Conservation (phyloP, 2,113 vertebrate species). For the Lutjanus erythropterus region DNA sequence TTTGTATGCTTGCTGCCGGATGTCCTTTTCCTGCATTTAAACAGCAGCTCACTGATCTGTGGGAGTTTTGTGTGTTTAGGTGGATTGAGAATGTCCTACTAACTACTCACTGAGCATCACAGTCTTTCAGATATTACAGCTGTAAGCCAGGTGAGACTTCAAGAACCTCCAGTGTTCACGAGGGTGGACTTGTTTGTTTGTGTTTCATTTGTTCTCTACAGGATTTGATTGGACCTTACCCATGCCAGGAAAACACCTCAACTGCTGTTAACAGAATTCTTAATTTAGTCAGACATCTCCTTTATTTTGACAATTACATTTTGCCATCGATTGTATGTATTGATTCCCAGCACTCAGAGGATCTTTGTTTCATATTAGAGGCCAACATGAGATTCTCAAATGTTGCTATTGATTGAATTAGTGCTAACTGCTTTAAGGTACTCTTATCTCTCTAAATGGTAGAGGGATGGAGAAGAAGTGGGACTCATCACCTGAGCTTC, state of each 20-base stretch:
- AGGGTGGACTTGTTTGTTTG: neutral
- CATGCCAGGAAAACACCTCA: conserved; percentile 16
- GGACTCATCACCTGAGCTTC: neutral
- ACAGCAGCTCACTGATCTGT: neutral
- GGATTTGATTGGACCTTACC: neutral
- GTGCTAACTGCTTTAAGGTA: neutral
- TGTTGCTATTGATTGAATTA: conserved; percentile 18
- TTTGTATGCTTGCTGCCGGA: too few relatives aligned
- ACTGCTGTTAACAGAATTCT: neutral
- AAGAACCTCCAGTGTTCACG: neutral
- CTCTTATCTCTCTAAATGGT: neutral
- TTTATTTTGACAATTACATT: conserved; percentile 26
- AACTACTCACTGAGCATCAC: neutral
- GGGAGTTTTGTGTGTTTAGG: neutral
- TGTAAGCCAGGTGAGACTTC: neutral
- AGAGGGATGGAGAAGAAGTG: neutral
- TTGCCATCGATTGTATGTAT: neutral
- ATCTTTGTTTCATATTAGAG: conserved; percentile 10
- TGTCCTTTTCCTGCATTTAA: neutral
- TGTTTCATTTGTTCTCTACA: neutral
- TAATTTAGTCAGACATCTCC: conserved; percentile 11
- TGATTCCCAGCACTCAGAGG: conserved; percentile 36
- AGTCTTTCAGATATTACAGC: neutral
- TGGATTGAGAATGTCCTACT: neutral
- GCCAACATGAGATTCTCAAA: conserved; percentile 18